Evolutionary conservation across 2,888 invertebrate species (phyloP), one percentile per base, ranked within the genome.

Genomic region (Eutolmus rufibarbis): DNA sequence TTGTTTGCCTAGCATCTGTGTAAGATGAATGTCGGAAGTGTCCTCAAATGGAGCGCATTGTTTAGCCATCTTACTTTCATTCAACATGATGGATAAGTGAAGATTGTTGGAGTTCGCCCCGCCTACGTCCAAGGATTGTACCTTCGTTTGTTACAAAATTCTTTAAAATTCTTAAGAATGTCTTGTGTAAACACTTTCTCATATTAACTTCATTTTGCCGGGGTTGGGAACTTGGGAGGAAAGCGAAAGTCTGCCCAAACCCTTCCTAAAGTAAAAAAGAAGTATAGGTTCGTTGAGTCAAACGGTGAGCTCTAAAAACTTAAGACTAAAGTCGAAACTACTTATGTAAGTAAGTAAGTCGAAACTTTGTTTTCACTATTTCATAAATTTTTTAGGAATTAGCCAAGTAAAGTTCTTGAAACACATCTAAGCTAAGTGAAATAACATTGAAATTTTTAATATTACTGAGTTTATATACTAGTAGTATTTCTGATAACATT

Each of bases 1-100:
- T 28, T 82, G 82, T 82, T 82, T 40, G 28, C 34, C 23, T 82
- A 19, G 82, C 19, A 37, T 82, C 9, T 37, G 66, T 66, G 19
- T n/a, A 57, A 40, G 82, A 66, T 82, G 82, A 37, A 66, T 66
- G 56, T 28, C 82, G 82, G 82, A 82, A 82, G 66, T 40, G 34
- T 66, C 82, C 37, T 66, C 16, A 82, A 37, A 46, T 23, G 34
- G 57, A 57, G 56, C 37, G 66, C n/a, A 82, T 82, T 82, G 56
- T 82, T 82, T 66, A 82, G 57, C 57, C 57, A 57, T 66, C 37
- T 82, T 57, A 57, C 28, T 8, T 66, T 66, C 66, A 66, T 12
- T 34, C 40, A 76, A 37, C 76, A 76, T 76, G 76, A 66, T 66
- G 66, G 66, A 66, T 66, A 66, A 66, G 28, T 66, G 66, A 1